phyloP scores from a whole-genome alignment of 2,797 vertebrate genomes.

The Malurus leucopterus region DNA sequence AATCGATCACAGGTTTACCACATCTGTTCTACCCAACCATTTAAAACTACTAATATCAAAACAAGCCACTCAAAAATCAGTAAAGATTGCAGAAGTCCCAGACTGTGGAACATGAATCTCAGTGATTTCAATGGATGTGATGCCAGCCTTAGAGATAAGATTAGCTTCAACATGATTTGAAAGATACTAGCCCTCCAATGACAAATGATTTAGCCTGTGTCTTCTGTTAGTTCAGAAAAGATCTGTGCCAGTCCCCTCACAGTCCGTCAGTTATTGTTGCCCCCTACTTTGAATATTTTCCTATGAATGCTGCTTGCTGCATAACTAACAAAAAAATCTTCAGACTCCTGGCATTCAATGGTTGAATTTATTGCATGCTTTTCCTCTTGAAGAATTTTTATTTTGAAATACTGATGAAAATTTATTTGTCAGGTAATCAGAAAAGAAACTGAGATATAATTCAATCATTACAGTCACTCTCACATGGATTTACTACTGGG shows the following conservation, averaged over 20 bases:
- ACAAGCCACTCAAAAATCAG: background rate
- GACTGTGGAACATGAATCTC: background rate
- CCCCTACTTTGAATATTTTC: background rate
- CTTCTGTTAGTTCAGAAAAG: background rate
- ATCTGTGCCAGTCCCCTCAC: background rate
- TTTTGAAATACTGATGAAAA: background rate
- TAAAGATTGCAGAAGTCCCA: background rate
- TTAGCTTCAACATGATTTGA: background rate
- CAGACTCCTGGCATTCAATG: background rate
- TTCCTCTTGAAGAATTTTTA: background rate
- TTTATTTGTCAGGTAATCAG: background rate
- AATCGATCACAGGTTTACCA: background rate
- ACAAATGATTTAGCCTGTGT: background rate
- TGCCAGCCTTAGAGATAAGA: background rate
- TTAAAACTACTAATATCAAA: background rate
- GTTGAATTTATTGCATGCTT: background rate
- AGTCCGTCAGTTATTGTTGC: background rate
- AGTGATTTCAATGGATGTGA: background rate
- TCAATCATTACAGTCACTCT: background rate
- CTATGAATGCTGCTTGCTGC: background rate
- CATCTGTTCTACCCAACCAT: background rate
- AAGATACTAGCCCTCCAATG: background rate
- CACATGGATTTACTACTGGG: background rate
- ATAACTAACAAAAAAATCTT: background rate
- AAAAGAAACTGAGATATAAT: background rate